These are phyloP conservation scores for Zoanthus solanderi DNA, from an alignment of 92 coral and sea anemone genomes.

Conservation along the genomic window DNA sequence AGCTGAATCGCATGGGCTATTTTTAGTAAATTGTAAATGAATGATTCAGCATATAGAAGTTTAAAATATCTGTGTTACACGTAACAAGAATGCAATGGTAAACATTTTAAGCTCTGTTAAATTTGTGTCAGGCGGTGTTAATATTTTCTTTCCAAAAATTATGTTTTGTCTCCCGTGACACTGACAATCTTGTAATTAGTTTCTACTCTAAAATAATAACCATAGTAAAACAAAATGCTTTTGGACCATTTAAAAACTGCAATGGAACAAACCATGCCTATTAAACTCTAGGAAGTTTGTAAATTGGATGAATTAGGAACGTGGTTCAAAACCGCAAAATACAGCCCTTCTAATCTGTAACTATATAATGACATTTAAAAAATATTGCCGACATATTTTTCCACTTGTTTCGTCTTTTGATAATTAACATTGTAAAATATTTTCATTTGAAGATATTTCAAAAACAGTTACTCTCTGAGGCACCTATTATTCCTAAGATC, in stretches of 20 bases:
- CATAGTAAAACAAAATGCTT: background rate
- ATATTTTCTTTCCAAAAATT: too few relatives aligned
- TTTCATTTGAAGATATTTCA: background rate
- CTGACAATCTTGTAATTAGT: too few relatives aligned
- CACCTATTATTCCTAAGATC: too few relatives aligned
- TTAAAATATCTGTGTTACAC: too few relatives aligned
- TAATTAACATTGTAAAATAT: background rate
- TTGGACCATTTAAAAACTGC: background rate
- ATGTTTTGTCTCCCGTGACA: too few relatives aligned
- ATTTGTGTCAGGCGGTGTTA: too few relatives aligned
- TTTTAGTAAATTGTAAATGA: too few relatives aligned
- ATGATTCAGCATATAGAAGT: too few relatives aligned
- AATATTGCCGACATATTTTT: background rate
- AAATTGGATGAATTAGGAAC: background rate
- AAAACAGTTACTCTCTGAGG: too few relatives aligned
- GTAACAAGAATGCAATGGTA: too few relatives aligned
- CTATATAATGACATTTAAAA: background rate
- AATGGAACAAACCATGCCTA: background rate
- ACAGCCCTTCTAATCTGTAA: background rate
- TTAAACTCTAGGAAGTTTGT: background rate
- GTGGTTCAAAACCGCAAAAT: slow-evolving; percentile 1
- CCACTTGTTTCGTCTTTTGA: background rate
- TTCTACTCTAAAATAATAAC: background rate
- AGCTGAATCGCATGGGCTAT: too few relatives aligned
- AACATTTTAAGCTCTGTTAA: too few relatives aligned